Conservation (phyloP, 2,113 vertebrate genomes). For the Chlorodrepanis virens region DNA sequence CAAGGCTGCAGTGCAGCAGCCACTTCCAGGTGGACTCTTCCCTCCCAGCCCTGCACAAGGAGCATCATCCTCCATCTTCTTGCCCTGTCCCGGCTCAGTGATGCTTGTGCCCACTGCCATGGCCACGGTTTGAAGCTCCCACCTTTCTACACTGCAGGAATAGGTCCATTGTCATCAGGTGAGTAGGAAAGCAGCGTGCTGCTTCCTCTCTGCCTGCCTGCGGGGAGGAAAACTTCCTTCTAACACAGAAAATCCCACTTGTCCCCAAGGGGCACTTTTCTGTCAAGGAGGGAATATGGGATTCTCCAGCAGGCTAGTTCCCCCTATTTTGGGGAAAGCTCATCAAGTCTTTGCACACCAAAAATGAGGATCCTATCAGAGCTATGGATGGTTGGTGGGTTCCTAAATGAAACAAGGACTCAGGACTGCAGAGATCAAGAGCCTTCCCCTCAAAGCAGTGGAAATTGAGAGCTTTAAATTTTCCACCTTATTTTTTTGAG, state of each 20-base stretch:
- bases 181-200: not conserved
- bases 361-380: not conserved
- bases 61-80: not conserved
- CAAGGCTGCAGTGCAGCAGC: not conserved
- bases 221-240: not conserved
- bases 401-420: not conserved
- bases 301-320: not conserved
- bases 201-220: not conserved
- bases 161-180: not conserved
- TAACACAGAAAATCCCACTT: not conserved
- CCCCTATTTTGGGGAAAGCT: not conserved
- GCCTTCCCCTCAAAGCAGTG: not conserved
- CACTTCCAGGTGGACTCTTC: not conserved
- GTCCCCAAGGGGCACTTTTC: not conserved
- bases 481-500: not conserved
- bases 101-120: fast-evolving
- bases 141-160: not conserved
- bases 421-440: not conserved
- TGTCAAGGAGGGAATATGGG: not conserved
- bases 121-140: not conserved
- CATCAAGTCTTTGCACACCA: fast-evolving
- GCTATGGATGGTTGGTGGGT: fast-evolving
- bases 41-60: not conserved
- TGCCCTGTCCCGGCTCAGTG: not conserved
- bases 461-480: not conserved